These are phyloP conservation scores for Syngnathus typhle DNA, from an alignment of 2,113 vertebrate species.

Conservation along the genomic window DNA sequence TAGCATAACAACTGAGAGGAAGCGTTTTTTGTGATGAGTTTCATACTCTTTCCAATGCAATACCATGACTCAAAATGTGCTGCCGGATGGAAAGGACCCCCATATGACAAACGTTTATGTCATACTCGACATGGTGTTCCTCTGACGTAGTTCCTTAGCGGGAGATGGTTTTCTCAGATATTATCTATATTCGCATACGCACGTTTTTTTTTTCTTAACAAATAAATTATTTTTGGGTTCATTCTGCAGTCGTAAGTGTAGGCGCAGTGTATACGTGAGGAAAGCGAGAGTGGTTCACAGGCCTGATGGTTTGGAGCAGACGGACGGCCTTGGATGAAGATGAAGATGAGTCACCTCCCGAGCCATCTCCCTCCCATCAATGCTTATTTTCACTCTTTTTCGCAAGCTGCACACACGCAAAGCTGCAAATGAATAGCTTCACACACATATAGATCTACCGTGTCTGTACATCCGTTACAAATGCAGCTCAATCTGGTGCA, in stretches of 20 bases:
- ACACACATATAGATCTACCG: neutral
- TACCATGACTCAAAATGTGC: neutral
- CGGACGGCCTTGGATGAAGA: conserved; percentile 53
- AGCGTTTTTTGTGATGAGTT: neutral
- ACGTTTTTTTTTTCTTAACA: conserved; percentile 17
- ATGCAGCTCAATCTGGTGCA: neutral
- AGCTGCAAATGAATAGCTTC: conserved; percentile 4
- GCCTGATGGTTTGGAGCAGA: conserved; percentile 48
- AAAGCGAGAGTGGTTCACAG: conserved; percentile 43
- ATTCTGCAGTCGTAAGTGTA: conserved; percentile 52
- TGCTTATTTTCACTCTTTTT: conserved; percentile 1
- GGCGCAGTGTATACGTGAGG: conserved; percentile 32
- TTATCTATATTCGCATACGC: conserved; percentile 29
- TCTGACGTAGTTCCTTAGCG: conserved; percentile 40
- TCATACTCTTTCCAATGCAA: neutral
- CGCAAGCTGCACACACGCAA: neutral
- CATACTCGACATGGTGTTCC: conserved; percentile 31
- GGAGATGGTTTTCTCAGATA: conserved; percentile 39
- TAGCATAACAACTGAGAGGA: neutral
- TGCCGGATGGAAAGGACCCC: conserved; percentile 16
- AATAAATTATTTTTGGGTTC: conserved; percentile 32
- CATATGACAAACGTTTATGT: conserved; percentile 23
- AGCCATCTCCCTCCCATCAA: conserved; percentile 26
- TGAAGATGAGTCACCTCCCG: conserved; percentile 54
- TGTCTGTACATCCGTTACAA: conserved; percentile 2